Evolutionary conservation across 2,888 invertebrate species (phyloP), one percentile per base, ranked within the genome.

Genomic region (Hymenopus coronatus): DNA sequence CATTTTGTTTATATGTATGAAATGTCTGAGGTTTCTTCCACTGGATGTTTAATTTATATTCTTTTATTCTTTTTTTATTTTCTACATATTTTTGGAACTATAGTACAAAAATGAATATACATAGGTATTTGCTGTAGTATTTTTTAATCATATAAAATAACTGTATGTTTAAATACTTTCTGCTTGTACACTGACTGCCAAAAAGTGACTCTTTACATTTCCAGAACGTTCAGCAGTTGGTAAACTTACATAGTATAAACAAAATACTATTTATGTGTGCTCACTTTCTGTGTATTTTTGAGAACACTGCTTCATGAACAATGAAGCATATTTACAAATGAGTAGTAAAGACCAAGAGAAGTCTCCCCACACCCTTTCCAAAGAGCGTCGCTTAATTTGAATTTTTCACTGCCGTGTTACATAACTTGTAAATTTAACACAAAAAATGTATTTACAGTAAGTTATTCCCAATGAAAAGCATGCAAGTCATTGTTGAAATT

Each of bases 51-150:
- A 33, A 70, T 89, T 87, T 82, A 88, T 15, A 70, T 25, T 25
- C 54, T 70, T 70, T 70, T 20, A 70, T 15, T 70, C 20, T 70
- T 15, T 70, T 15, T 70, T 70, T 70, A 70, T 88, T 88, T 88
- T 84, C 84, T 54, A 85, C 54, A 70, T 70, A 70, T 25, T 70
- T 70, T 54, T 30, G 85, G 15, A 88, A 88, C 84, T 87, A 88
- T 82, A 89, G 86, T 85, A 88, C 85, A 88, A 88, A 89, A 82
- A 87, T 30, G n/a, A 86, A 82, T 86, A 88, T 28, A 84, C 46
- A 84, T 89, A 89, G 81, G 70, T 54, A 88, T 82, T 33, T 88
- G 85, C 28, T 85, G 88, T 88, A 82, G 84, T 84, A 87, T 89
- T 87, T 87, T 87, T 87, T 87, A 84, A 54, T 84, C 84, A 87